Conservation (phyloP, 2,888 invertebrate species). For the Rotaria macrura region DNA sequence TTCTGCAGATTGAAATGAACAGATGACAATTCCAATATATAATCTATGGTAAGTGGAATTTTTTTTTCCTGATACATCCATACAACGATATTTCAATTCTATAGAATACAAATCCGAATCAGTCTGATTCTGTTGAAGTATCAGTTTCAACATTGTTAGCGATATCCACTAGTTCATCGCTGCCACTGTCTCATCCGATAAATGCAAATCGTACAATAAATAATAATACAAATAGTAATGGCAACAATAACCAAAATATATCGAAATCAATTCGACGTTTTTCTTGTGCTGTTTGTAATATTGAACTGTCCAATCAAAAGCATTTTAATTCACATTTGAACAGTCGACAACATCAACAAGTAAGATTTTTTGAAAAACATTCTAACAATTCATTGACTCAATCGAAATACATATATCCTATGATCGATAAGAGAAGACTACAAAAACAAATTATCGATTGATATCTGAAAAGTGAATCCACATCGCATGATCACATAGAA, state of each 20-base stretch:
- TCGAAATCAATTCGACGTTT: neutral
- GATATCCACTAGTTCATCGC: neutral
- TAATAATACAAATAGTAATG: neutral
- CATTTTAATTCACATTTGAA: constrained; percentile 14
- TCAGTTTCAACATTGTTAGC: neutral
- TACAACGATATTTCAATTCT: neutral
- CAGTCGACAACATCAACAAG: constrained; percentile 12
- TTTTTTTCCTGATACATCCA: too few relatives aligned
- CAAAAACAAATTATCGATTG: too few relatives aligned
- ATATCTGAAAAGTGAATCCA: too few relatives aligned
- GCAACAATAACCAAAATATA: neutral
- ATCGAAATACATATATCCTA: too few relatives aligned
- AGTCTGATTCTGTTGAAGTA: neutral
- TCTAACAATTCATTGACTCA: too few relatives aligned
- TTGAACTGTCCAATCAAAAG: neutral
- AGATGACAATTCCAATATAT: neutral
- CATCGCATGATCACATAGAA: too few relatives aligned
- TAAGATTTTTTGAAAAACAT: neutral
- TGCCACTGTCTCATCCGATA: neutral
- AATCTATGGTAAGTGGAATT: neutral
- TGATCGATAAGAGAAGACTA: too few relatives aligned
- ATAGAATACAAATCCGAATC: neutral
- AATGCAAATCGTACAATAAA: neutral
- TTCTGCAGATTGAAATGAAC: too few relatives aligned
- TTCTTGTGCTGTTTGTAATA: constrained; percentile 4